Conservation (phyloP, 2,888 invertebrate genomes). For the Steinernema hermaphroditum region DNA sequence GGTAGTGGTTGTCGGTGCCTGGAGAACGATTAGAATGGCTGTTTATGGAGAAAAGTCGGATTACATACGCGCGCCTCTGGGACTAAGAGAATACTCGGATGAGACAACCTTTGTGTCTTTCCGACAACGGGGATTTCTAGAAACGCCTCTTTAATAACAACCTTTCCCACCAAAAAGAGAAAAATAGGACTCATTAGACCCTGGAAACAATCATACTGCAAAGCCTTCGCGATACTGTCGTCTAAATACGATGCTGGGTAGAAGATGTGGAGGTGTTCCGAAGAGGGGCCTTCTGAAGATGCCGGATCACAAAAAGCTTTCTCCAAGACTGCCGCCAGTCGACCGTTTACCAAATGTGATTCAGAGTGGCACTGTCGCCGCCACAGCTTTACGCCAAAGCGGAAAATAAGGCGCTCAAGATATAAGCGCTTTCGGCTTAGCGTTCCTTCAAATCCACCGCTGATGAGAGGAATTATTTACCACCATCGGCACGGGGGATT, state of each 20-base stretch:
- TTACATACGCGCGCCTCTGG: not conserved
- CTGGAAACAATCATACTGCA: too few species aligned
- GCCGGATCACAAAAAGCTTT: too few species aligned
- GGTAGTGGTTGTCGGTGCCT: not conserved
- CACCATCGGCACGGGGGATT: constrained; percentile 17
- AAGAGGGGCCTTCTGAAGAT: too few species aligned
- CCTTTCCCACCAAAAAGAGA: not conserved
- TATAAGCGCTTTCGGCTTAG: constrained; percentile 11
- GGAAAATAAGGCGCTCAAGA: constrained; percentile 1
- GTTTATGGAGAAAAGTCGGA: not conserved
- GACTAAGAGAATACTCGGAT: too few species aligned
- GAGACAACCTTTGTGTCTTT: too few species aligned
- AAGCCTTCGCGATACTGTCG: too few species aligned
- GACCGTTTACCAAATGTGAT: constrained; percentile 9
- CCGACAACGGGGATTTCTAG: not conserved
- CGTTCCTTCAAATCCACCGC: not conserved
- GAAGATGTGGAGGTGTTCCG: too few species aligned
- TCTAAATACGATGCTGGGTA: too few species aligned
- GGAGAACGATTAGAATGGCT: not conserved
- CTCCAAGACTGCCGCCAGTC: not conserved
- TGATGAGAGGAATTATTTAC: not conserved
- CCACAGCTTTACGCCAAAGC: not conserved
- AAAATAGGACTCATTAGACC: not conserved
- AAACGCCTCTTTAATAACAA: not conserved
- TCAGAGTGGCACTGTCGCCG: not conserved